Evolutionary conservation across 2,888 invertebrate species (phyloP).

Genomic region (Neoitamus cyanurus): DNA sequence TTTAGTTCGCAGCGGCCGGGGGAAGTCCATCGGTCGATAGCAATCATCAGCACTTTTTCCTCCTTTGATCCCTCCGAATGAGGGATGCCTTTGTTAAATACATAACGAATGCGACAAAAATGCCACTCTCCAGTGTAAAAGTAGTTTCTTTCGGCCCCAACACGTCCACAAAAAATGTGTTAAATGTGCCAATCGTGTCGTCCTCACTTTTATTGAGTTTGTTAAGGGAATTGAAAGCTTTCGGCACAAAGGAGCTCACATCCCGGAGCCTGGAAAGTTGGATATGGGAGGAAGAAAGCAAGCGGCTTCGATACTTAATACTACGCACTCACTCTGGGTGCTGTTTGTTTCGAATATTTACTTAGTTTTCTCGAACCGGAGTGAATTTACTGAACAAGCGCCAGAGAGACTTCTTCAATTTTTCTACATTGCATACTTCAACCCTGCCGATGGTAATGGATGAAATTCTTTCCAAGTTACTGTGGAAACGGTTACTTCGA

Average conservation of each 20-base stretch:
- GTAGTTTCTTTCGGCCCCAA: neutral
- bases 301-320: neutral
- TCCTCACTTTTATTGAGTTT: neutral
- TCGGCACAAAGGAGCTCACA: neutral
- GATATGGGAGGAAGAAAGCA: neutral
- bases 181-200: neutral
- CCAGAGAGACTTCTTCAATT: neutral
- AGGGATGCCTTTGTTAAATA: neutral
- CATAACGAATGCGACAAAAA: neutral
- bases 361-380: neutral
- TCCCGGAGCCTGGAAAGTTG: neutral
- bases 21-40: neutral
- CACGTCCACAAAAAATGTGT: neutral
- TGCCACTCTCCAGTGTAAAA: neutral
- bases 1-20: neutral
- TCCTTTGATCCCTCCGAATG: slow-evolving; percentile 19
- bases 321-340: neutral
- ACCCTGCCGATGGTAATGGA: too few relatives aligned
- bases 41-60: slow-evolving; percentile 32
- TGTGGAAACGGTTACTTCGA: too few relatives aligned
- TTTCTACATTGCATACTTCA: neutral
- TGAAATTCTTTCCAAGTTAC: too few relatives aligned
- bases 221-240: neutral
- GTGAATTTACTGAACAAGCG: neutral
- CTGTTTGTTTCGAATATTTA: neutral